Evolutionary conservation across 1,140 invertebrate species (phyloP), one percentile per base, ranked within the genome.

Genomic region (Drosophila nigrodunni): DNA sequence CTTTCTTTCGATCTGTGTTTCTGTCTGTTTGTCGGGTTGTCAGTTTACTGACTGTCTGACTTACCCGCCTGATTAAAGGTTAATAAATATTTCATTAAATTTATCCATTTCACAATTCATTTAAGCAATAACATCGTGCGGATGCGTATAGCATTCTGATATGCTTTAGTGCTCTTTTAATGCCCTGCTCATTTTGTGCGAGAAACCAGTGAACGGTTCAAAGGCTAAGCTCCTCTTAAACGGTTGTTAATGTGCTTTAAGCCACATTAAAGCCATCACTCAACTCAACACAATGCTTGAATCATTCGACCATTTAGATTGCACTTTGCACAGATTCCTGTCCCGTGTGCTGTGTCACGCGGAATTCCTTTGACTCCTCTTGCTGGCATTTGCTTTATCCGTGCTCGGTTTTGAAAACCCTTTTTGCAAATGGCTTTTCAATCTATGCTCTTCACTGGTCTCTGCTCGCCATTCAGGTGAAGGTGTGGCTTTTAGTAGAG

Each of bases 21-120:
- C 35, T 25, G 18, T 0, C 41, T 18, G 44, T 37, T 21, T 60
- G 35, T 44, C n/a, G 21, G 8, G 4, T 11, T 25, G 35, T 41
- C 46, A 35, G 46, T 21, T 21, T 21, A 2, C 18, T 21, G 18
- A 21, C 18, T 21, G 18, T 41, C 46, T 50, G 46, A 7, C 30
- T 11, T 34, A 30, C 7, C 25, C n/a, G 50, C 39, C 69, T 72
- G 69, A 67, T 73, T 73, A 73, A 67, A 67, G 70, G 62, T 73
- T 73, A 73, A 73, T 73, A 73, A 73, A 73, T 73, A 73, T 66
- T 73, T 73, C 62, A 67, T 73, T 73, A 61, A 72, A 72, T 66
- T 72, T 72, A n/a, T 49, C 68, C 68, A 64, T 44, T 65, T 71
- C 50, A 65, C 69, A 65, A 57, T 71, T 64, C 68, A 59, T 18